phyloP scores from a whole-genome alignment of 2,113 vertebrate species.

The Microcebus jonahi region DNA sequence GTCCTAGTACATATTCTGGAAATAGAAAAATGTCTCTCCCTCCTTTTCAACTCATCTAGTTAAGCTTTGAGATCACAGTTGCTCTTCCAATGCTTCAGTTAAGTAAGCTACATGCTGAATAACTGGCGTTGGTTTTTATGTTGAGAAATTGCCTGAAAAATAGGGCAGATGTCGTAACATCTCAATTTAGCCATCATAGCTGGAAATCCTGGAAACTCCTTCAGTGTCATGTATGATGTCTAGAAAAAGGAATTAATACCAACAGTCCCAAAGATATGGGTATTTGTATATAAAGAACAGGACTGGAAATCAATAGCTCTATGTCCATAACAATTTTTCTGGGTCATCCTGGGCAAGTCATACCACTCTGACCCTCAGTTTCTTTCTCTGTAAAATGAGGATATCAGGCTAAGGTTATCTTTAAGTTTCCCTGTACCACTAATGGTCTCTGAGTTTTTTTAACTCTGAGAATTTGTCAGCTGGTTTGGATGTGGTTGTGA shows the following conservation, averaged over 20 bases:
- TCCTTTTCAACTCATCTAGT: constrained; percentile 15
- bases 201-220: constrained; percentile 58
- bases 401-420: background rate
- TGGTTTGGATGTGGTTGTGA: background rate
- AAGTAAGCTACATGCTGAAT: constrained; percentile 64
- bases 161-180: constrained; percentile 70
- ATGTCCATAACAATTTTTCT: background rate
- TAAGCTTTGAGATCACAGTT: constrained; percentile 59
- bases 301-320: background rate
- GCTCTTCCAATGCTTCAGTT: constrained; percentile 18
- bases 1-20: background rate
- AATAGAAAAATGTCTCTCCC: background rate
- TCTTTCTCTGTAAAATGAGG: background rate
- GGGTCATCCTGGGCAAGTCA: background rate
- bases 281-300: background rate
- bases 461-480: background rate
- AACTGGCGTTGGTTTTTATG: constrained; percentile 55
- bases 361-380: background rate
- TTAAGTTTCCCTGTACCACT: background rate
- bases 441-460: background rate
- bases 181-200: constrained; percentile 53
- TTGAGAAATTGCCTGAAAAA: constrained; percentile 64
- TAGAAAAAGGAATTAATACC: background rate
- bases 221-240: background rate
- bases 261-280: background rate